Conservation (phyloP, 92 coral and sea anemone genomes). For the Chrysogorgia sp. region DNA sequence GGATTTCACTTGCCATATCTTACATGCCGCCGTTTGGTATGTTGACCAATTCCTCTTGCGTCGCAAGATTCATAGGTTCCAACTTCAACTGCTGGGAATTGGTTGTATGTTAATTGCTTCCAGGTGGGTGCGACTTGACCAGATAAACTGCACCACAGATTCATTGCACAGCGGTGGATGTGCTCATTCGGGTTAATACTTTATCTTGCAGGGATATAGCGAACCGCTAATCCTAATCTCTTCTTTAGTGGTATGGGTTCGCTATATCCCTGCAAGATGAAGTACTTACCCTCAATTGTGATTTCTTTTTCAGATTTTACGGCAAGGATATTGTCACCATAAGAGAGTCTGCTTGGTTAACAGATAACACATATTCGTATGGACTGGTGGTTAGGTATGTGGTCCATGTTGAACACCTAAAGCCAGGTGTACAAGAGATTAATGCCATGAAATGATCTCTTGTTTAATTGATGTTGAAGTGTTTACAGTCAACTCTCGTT, state of each 20-base stretch:
- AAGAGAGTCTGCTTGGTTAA: slow-evolving; percentile 97
- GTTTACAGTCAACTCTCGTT: too few species aligned
- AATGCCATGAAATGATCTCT: too few species aligned
- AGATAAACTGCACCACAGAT: too few species aligned
- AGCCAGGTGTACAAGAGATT: too few species aligned
- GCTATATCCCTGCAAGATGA: neutral
- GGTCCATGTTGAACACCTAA: too few species aligned
- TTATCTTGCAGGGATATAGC: too few species aligned
- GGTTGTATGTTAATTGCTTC: slow-evolving; percentile 93
- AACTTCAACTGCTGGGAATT: slow-evolving; percentile 91
- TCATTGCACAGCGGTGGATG: too few species aligned
- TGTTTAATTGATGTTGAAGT: neutral
- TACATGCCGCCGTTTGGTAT: slow-evolving; percentile 87
- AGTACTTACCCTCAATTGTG: neutral
- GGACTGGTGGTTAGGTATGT: slow-evolving; percentile 94
- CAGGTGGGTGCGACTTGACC: slow-evolving; percentile 64
- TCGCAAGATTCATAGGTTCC: slow-evolving; percentile 82
- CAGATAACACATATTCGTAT: slow-evolving; percentile 92
- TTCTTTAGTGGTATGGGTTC: too few species aligned
- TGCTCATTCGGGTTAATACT: too few species aligned
- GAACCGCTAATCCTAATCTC: too few species aligned
- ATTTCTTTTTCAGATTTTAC: slow-evolving; percentile 69
- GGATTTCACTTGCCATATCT: slow-evolving; percentile 92
- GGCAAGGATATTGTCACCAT: slow-evolving; percentile 95
- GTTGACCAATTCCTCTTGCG: slow-evolving; percentile 86